A percentile compares a stretch with the other conserved stretches of the same genome.
These are phyloP conservation scores for Trinorchestia longiramus DNA, from an alignment of 1,140 invertebrate genomes.

Conservation along the genomic window DNA sequence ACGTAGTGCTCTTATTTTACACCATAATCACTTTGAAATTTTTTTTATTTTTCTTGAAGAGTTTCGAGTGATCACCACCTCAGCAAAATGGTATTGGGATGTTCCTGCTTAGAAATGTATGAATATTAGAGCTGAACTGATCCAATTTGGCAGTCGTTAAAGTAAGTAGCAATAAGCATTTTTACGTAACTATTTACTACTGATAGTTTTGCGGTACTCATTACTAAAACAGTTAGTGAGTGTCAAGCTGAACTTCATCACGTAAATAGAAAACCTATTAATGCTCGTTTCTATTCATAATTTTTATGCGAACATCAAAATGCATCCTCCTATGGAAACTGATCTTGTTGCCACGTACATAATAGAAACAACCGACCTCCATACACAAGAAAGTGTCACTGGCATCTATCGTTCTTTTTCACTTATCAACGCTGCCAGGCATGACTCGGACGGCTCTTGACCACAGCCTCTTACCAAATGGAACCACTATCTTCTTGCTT, in stretches of 20 bases:
- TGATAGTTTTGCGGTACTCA: not conserved
- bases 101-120: no score
- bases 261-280: not conserved
- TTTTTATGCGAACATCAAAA: not conserved
- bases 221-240: not conserved
- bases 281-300: not conserved
- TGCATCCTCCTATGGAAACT: not conserved
- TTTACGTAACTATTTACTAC: not conserved
- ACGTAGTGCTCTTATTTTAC: no score
- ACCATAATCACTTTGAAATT: no score
- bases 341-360: not conserved
- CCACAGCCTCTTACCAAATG: constrained; percentile 6
- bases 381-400: not conserved
- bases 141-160: no score
- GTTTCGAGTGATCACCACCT: no score
- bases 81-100: no score
- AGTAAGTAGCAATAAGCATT: no score
- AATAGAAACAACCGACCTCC: not conserved
- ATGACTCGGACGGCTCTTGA: not conserved
- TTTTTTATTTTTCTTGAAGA: no score
- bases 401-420: not conserved
- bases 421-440: not conserved
- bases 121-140: no score
- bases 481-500: not conserved
- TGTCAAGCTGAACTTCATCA: not conserved